These are phyloP conservation scores for Apis cerana DNA, from an alignment of 1,140 invertebrate species.

Conservation along the genomic window DNA sequence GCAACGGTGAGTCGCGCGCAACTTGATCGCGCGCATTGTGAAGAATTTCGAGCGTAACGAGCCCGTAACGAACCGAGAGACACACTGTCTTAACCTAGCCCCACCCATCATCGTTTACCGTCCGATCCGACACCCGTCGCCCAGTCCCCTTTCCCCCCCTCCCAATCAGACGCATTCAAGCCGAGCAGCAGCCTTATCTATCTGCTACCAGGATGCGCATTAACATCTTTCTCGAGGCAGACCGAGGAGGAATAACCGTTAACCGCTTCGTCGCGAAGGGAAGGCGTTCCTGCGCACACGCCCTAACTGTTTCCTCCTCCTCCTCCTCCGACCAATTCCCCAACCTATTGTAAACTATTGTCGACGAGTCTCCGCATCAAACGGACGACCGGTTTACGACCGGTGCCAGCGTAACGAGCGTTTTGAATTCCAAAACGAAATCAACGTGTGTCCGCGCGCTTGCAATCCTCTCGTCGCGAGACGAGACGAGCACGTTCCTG, in stretches of 20 bases:
- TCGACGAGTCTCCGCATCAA: slow-evolving; percentile 26
- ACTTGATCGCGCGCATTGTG: no score
- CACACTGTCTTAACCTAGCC: background rate
- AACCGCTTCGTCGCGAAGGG: slow-evolving; percentile 14
- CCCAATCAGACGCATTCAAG: slow-evolving; percentile 41
- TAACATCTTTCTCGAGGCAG: slow-evolving; percentile 29
- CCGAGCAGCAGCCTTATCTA: slow-evolving; percentile 18
- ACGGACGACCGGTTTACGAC: slow-evolving; percentile 47
- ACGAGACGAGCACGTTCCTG: no score
- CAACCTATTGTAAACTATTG: slow-evolving; percentile 50
- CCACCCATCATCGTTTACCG: background rate
- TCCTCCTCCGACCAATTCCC: slow-evolving; percentile 30
- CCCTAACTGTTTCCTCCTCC: slow-evolving; percentile 45
- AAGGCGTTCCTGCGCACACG: slow-evolving; percentile 44
- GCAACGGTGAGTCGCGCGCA: no score
- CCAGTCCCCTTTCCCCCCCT: background rate
- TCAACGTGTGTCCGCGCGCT: background rate
- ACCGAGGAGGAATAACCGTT: slow-evolving; percentile 22
- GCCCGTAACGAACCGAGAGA: background rate
- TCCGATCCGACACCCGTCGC: background rate
- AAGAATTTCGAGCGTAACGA: background rate
- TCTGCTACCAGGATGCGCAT: slow-evolving; percentile 24
- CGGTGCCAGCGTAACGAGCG: slow-evolving; percentile 45
- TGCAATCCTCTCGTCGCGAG: background rate
- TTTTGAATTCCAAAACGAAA: slow-evolving; percentile 38